Conservation (phyloP, 2,797 vertebrate species). For the Chrosomus eos region DNA sequence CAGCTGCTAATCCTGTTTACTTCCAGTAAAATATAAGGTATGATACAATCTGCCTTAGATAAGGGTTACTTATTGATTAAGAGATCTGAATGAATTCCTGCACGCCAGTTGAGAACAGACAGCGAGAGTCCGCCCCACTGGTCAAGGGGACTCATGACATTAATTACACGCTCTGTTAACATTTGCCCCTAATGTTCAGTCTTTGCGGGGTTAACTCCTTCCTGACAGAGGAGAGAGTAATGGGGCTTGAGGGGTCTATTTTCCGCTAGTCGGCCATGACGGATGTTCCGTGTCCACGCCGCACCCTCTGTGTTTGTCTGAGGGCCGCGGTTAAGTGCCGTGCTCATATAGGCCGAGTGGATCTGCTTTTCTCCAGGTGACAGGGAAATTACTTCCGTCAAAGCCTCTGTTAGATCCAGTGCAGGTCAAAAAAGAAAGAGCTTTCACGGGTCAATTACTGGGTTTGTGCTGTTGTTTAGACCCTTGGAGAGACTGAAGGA, state of each 20-base stretch:
- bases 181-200: conserved; percentile 81
- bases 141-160: conserved; percentile 89
- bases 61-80: conserved; percentile 35
- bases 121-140: conserved; percentile 83
- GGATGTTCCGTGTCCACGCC: conserved; percentile 65
- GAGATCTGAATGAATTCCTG: conserved; percentile 35
- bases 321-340: conserved; percentile 65
- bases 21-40: conserved; percentile 20
- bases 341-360: conserved; percentile 46
- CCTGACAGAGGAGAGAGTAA: conserved; percentile 80
- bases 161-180: conserved; percentile 98
- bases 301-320: conserved; percentile 40
- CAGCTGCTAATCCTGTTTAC: conserved; percentile 22
- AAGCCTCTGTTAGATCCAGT: conserved; percentile 21
- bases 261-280: conserved; percentile 72
- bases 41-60: conserved; percentile 33
- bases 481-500: conserved; percentile 5
- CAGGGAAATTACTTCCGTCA: conserved; percentile 24
- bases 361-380: conserved; percentile 30
- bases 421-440: conserved; percentile 11
- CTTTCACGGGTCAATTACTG: conserved; percentile 34
- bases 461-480: conserved; percentile 16
- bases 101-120: conserved; percentile 61
- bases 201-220: conserved; percentile 77
- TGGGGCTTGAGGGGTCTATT: conserved; percentile 76